Percentiles rank a stretch among this genome's conserved stretches.
Conservation (phyloP, 2,113 vertebrate genomes). For the Aplodontia rufa region DNA sequence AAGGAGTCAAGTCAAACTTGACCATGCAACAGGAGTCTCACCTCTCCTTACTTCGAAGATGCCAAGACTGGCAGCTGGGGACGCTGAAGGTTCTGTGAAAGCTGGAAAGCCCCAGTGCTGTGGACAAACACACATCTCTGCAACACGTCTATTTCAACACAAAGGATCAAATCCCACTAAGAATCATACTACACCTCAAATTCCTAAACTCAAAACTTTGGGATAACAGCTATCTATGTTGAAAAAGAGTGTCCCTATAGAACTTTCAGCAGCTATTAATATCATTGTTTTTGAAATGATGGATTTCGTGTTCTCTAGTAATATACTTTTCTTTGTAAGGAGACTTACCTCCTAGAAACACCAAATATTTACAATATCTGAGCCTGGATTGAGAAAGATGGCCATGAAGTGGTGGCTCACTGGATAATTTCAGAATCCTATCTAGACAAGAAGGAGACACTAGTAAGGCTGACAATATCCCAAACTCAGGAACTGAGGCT, state of each 20-base stretch:
- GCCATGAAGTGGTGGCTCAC: background rate
- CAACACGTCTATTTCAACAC: slow-evolving; percentile 72
- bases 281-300: slow-evolving; percentile 19
- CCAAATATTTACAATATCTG: slow-evolving; percentile 48
- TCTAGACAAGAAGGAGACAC: slow-evolving; percentile 20
- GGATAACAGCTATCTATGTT: slow-evolving; percentile 14
- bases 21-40: slow-evolving; percentile 71
- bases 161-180: slow-evolving; percentile 54
- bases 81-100: slow-evolving; percentile 76
- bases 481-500: slow-evolving; percentile 18
- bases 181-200: background rate
- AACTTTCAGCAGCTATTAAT: slow-evolving; percentile 37
- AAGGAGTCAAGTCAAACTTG: slow-evolving; percentile 53
- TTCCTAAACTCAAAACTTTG: slow-evolving; percentile 43
- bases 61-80: slow-evolving; percentile 77
- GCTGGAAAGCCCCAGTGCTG: slow-evolving; percentile 80
- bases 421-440: slow-evolving; percentile 26
- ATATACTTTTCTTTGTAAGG: slow-evolving; percentile 4
- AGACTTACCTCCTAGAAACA: slow-evolving; percentile 45
- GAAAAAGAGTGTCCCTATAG: background rate
- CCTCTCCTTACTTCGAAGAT: slow-evolving; percentile 81
- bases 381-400: slow-evolving; percentile 9
- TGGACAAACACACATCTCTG: slow-evolving; percentile 77
- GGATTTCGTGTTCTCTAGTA: slow-evolving; percentile 24
- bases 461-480: slow-evolving; percentile 17